These are phyloP conservation scores for Antigone vipio DNA, from an alignment of 2,113 vertebrate species.

Conservation along the genomic window DNA sequence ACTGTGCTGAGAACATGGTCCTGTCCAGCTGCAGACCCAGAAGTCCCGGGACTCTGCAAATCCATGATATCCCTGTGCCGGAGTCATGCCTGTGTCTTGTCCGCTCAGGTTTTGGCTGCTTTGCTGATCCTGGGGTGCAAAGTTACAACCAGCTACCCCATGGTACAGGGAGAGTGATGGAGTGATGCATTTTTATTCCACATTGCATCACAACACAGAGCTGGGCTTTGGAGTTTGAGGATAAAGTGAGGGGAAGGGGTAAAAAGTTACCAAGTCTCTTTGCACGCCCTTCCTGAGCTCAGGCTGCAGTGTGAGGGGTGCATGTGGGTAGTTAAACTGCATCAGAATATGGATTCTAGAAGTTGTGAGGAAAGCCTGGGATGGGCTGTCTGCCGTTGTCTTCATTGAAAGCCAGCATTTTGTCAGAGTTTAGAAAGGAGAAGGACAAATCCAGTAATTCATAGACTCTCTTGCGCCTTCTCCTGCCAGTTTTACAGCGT, in stretches of 20 bases:
- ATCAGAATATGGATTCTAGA: background rate
- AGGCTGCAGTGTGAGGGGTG: background rate
- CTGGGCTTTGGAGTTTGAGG: background rate
- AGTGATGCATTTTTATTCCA: rapidly evolving
- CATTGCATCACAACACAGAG: background rate
- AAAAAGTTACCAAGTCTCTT: background rate
- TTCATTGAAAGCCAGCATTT: background rate
- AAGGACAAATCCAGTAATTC: background rate
- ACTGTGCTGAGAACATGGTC: background rate
- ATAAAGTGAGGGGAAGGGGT: rapidly evolving
- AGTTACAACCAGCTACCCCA: background rate
- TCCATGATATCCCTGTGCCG: rapidly evolving
- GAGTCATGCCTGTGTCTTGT: background rate
- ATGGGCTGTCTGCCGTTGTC: background rate
- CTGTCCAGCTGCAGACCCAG: background rate
- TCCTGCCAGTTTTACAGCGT: background rate
- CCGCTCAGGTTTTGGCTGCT: background rate
- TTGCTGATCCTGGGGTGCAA: background rate
- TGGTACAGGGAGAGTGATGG: rapidly evolving
- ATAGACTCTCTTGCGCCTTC: background rate
- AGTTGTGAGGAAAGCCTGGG: background rate
- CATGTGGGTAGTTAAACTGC: background rate
- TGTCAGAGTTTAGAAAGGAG: background rate
- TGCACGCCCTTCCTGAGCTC: background rate
- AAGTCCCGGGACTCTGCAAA: background rate